Evolutionary conservation across 2,797 vertebrate species (phyloP), one percentile per base, ranked within the genome.

Genomic region (Siniperca obscura): DNA sequence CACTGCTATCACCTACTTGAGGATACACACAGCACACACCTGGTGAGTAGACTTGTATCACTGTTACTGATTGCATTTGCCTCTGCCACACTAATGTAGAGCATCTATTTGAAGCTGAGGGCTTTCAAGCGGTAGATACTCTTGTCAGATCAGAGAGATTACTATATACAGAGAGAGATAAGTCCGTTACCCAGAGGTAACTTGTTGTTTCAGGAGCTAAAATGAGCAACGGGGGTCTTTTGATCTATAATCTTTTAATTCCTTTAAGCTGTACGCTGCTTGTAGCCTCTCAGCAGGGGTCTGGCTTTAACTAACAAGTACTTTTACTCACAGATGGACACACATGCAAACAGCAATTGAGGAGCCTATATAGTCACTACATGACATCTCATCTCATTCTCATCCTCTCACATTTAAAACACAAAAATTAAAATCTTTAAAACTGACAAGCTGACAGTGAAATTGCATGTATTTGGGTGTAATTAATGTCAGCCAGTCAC

Each of bases 241-340:
- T 86, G 80, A 90, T 87, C 81, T 69, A 12, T 95, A 94, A 95
- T 94, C 92, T 88, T 85, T 90, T 94, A 94, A 95, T 89, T 87
- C 87, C 78, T 86, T 70, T 90, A 94, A 94, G 85, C 88, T 85
- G 72, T 62, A 7, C 50, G 70, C 68, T 75, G 85, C 84, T 84
- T 70, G 74, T 13, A 61, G 52, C 22, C 36, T 80, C 82, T 50
- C 80, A 70, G 82, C 80, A 62, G 82, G 79, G 64, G 82, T 85
- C 70, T 74, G 83, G 81, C 69, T 89, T 90, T 79, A 80, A 85
- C 82, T 86, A 72, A 76, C 64, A 44, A 74, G 61, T 65, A 85
- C 90, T 88, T 86, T 90, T 59, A 83, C 87, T 88, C 70, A 82
- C 44, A 50, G 70, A 66, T 52, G 69, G 27, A 62, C 42, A 25